Evolutionary conservation across 2,888 invertebrate species (phyloP).

Genomic region (Machimus atricapillus): DNA sequence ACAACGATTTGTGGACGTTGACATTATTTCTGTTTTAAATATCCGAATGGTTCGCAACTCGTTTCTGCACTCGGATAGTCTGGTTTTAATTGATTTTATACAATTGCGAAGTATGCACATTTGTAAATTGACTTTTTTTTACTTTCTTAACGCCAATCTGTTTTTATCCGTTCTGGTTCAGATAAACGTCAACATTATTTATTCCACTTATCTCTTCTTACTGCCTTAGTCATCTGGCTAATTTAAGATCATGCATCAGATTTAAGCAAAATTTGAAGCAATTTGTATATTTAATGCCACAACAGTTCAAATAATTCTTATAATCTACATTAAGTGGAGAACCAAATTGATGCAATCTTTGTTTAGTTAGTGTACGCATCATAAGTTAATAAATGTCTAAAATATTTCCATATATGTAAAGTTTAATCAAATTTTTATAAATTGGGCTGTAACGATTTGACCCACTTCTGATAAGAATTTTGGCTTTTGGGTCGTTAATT

Average conservation of each 20-base stretch:
- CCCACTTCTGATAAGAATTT: no score
- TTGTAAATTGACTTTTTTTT: neutral
- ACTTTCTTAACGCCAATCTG: neutral
- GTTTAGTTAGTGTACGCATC: neutral
- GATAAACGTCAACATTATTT: neutral
- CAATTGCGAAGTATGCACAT: neutral
- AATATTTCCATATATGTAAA: no score
- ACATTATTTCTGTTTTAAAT: neutral
- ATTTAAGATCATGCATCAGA: neutral
- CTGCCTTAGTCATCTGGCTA: neutral
- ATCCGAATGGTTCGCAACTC: neutral
- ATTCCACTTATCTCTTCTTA: neutral
- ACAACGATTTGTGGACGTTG: slow-evolving; percentile 1
- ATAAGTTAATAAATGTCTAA: neutral
- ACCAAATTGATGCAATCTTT: neutral
- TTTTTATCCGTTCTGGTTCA: neutral
- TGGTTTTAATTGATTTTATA: neutral
- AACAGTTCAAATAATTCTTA: no score
- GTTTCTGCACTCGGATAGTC: neutral
- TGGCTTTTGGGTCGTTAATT: no score
- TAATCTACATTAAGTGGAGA: no score
- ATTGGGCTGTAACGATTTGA: no score
- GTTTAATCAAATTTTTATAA: no score
- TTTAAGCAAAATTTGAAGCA: no score
- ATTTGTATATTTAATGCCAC: no score